Base-by-base conservation (phyloP, 2,888 invertebrate genomes). In the Oxystoma pomonae region DNA sequence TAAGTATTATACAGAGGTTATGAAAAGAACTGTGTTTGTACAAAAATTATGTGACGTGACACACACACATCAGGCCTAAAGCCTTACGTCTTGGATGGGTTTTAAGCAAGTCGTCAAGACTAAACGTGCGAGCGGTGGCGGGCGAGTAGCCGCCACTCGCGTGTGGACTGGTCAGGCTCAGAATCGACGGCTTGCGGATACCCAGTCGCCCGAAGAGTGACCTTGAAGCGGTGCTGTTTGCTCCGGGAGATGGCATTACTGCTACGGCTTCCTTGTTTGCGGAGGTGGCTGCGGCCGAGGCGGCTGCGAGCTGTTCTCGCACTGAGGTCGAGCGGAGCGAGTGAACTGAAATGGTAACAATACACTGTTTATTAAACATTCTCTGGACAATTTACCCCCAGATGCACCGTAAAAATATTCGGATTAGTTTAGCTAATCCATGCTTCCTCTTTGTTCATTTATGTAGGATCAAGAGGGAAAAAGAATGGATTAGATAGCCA, bases 81-180 rank as follows among this genome's bases (percentile, higher is more conserved):
- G 82, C 86, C 89, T 90, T 90, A 90, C 90, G 90, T 89, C 88
- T 87, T 81, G 87, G 87, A 83, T 87, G 87, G 83, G 90, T 88
- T 85, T 90, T 89, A 85, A 91, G 88, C 83, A 91, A 88, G 88
- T 91, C 91, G 86, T 91, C 91, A 86, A 91, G 87, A 86, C 90
- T 91, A 87, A 91, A 91, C 81, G 91, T 91, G 84, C 91, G 86
- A 81, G 88, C 88, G 81, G 89, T 86, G 81, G 86, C 86, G 73
- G 82, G 82, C 72, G 80, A 74, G 71, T 78, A 77, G 70, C 78
- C 78, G 77, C 77, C 16, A 49, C 22, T 58, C 55, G 81, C 78
- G 81, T 81, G 80, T 83, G 85, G 84, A 82, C 87, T 85, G 86
- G 89, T 87, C 83, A 90, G 87, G 84, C 90, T 90, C 83, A 91